Percentiles rank a stretch among this genome's conserved stretches.
Conservation (phyloP, 2,113 vertebrate genomes). For the Menidia beryllina region DNA sequence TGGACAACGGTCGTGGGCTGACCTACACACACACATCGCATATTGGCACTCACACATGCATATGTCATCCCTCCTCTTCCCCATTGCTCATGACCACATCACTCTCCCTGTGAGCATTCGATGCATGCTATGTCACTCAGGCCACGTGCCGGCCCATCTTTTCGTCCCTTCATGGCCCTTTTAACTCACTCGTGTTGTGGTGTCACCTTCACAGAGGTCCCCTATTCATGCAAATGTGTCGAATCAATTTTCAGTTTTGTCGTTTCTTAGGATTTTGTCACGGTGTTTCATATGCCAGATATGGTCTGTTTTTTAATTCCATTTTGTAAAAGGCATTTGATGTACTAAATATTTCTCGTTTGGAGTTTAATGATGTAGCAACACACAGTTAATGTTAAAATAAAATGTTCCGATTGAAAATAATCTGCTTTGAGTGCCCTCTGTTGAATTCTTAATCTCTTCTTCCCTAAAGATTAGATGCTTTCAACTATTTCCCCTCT, state of each 20-base stretch:
- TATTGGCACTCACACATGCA: constrained; percentile 11
- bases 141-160: constrained; percentile 9
- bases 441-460: background rate
- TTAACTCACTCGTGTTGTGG: background rate
- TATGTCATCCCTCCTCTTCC: constrained; percentile 50
- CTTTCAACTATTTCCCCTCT: background rate
- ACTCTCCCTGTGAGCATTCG: constrained; percentile 51
- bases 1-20: constrained; percentile 59
- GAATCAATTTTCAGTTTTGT: background rate
- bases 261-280: background rate
- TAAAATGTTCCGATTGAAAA: background rate
- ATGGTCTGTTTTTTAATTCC: background rate
- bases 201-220: background rate
- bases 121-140: constrained; percentile 44
- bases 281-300: background rate
- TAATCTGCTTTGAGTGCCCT: no score
- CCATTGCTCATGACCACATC: constrained; percentile 63
- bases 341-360: background rate
- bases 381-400: background rate
- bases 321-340: background rate
- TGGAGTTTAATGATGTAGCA: background rate
- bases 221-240: background rate
- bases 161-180: constrained; percentile 7
- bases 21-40: constrained; percentile 46
- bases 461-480: background rate